Evolutionary conservation across 2,113 vertebrate genomes (phyloP).

Genomic region (Glaucidium brasilianum): DNA sequence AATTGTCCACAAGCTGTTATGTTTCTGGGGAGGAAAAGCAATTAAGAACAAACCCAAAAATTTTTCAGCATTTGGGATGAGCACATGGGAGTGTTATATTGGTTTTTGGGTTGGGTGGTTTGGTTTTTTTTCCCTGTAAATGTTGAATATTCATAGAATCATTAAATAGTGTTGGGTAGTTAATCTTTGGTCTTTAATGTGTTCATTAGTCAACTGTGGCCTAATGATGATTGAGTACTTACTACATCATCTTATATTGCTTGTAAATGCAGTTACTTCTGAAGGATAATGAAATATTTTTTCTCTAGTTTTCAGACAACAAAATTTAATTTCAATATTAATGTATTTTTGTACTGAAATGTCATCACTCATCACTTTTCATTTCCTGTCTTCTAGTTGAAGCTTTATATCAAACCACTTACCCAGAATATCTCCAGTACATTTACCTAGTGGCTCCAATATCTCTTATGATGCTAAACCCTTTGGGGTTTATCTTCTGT

Average conservation of each 20-base stretch:
- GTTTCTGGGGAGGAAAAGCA: not conserved
- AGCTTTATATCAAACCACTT: conserved; percentile 90
- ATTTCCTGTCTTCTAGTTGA: conserved; percentile 83
- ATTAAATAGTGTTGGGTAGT: not conserved
- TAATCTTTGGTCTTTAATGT: not conserved
- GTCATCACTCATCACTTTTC: conserved; percentile 36
- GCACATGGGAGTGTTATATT: not conserved
- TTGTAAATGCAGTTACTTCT: not conserved
- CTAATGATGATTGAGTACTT: not conserved
- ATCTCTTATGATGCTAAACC: conserved; percentile 95
- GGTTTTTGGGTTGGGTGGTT: no score
- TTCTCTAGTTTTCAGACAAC: not conserved
- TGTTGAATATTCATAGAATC: not conserved
- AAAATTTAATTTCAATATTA: not conserved
- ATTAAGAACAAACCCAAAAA: not conserved
- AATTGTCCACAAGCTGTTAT: not conserved
- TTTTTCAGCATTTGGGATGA: not conserved
- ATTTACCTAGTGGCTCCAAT: conserved; percentile 97
- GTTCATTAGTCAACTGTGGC: not conserved
- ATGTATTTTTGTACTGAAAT: conserved; percentile 15
- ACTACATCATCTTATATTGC: not conserved
- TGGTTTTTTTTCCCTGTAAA: not conserved
- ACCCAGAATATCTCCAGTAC: conserved; percentile 96
- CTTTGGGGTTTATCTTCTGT: conserved; percentile 93
- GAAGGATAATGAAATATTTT: not conserved